phyloP scores from a whole-genome alignment of 2,113 vertebrate species.

The Leptobrachium leishanense region DNA sequence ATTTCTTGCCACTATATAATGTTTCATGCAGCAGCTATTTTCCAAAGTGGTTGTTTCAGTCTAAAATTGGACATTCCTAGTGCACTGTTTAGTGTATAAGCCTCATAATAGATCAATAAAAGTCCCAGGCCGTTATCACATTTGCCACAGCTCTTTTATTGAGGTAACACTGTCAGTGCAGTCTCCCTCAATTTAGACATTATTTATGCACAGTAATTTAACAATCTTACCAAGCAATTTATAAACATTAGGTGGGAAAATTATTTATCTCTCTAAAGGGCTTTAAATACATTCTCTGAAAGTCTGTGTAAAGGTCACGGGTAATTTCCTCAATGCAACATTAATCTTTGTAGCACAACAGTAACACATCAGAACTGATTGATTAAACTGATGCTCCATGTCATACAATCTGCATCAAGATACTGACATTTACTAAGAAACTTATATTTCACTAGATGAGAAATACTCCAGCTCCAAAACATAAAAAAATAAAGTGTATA shows the following conservation, averaged over 20 bases:
- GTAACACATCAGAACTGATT: conserved; percentile 27
- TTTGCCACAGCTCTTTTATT: no score
- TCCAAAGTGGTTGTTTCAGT: no score
- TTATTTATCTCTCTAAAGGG: conserved; percentile 36
- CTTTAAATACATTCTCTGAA: conserved; percentile 33
- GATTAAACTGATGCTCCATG: neutral
- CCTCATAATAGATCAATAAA: no score
- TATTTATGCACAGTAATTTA: neutral
- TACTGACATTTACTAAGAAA: neutral
- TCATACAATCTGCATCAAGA: neutral
- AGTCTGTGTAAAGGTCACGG: conserved; percentile 40
- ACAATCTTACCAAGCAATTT: conserved; percentile 7
- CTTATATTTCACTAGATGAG: neutral
- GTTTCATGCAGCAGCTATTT: no score
- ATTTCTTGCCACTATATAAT: no score
- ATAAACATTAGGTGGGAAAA: conserved; percentile 33
- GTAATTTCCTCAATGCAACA: conserved; percentile 44
- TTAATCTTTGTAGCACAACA: conserved; percentile 35
- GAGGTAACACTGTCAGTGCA: no score
- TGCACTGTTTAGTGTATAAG: no score
- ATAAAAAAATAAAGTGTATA: no score
- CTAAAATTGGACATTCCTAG: no score
- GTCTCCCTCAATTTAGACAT: no score
- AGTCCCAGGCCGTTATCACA: no score
- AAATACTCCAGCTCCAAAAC: no score